Evolutionary conservation across 1,140 invertebrate species (phyloP), one percentile per base, ranked within the genome.

Genomic region (Lepidurus apus): DNA sequence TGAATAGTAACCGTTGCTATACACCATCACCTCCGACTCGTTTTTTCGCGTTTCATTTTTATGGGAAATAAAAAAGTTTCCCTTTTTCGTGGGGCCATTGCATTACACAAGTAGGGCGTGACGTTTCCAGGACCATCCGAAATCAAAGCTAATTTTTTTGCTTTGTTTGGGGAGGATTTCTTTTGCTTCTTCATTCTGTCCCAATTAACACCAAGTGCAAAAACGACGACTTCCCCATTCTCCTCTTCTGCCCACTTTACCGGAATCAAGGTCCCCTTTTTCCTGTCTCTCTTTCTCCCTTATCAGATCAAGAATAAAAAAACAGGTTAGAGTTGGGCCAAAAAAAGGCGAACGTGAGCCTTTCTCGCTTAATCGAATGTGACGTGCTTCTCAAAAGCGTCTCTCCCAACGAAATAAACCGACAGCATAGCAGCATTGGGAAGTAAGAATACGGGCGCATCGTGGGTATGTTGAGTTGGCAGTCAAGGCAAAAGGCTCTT

Each of bases 191-290:
- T 65, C 17, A 65, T 65, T 65, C 53, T 65, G 9, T 65, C 21
- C 13, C 53, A 65, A 65, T 65, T 65, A 65, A 65, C n/a, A 65
- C 45, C 45, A 65, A 65, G 53, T 65, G 53, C 53, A 65, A 65
- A 34, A 65, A 65, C 53, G 13, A 13, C n/a, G 21, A 65, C 53
- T 65, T 65, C 53, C 53, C 26, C 26, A 34, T 34, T 34, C 26
- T 65, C 1, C 45, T 3, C 45, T 65, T 65, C 13, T n/a, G 17
- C 9, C 53, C 53, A n/a, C 17, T 47, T 47, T 47, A 11, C 10
- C 45, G 45, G 10, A 17, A 11, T 47, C 45, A 47, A 26, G 26
- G 10, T 47, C 17, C 45, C 45, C 17, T 47, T 17, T 17, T 47
- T 47, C 17, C 45, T 47, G 45, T 47, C 17, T 47, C 45, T 10